Percentiles rank a stretch among this genome's conserved stretches.
Evolutionary conservation across 2,113 vertebrate genomes (phyloP).

Genomic region (Chitala chitala): DNA sequence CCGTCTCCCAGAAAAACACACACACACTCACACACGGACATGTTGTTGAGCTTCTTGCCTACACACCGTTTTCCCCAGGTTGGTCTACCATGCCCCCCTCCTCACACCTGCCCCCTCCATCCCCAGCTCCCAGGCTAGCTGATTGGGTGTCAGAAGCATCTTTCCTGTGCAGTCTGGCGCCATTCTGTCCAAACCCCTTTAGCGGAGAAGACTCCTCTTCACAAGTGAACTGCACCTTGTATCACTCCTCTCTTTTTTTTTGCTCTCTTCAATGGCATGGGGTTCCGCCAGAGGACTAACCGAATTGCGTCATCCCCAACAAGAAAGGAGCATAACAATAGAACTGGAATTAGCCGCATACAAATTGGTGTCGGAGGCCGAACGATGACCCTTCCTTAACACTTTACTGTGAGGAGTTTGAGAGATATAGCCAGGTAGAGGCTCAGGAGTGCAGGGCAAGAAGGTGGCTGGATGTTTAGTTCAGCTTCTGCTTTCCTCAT

Average conservation of each 20-base stretch:
- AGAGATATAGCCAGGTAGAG: not conserved
- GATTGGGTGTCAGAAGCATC: constrained; percentile 16
- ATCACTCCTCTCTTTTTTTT: constrained; percentile 20
- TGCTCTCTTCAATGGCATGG: not conserved
- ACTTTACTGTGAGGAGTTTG: not conserved
- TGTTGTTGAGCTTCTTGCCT: constrained; percentile 48
- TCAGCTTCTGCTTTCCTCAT: too few relatives aligned
- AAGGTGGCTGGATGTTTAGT: too few relatives aligned
- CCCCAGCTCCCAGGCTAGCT: constrained; percentile 12
- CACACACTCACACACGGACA: constrained; percentile 13
- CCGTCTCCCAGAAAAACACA: constrained; percentile 27
- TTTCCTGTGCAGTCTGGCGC: constrained; percentile 44
- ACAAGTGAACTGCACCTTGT: constrained; percentile 32
- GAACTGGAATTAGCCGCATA: constrained; percentile 20
- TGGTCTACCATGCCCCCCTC: constrained; percentile 34
- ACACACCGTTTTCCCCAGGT: constrained; percentile 63
- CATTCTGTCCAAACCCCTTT: constrained; percentile 50
- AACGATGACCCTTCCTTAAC: constrained; percentile 3
- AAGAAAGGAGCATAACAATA: not conserved
- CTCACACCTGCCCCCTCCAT: not conserved
- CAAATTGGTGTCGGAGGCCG: constrained; percentile 29
- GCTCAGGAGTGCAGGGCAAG: not conserved
- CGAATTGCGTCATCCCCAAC: not conserved
- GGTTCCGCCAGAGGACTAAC: constrained; percentile 6
- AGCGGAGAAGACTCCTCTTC: constrained; percentile 34